These are phyloP conservation scores for Pygmarrhopalites habei DNA, from an alignment of 1,140 invertebrate genomes.

Conservation along the genomic window DNA sequence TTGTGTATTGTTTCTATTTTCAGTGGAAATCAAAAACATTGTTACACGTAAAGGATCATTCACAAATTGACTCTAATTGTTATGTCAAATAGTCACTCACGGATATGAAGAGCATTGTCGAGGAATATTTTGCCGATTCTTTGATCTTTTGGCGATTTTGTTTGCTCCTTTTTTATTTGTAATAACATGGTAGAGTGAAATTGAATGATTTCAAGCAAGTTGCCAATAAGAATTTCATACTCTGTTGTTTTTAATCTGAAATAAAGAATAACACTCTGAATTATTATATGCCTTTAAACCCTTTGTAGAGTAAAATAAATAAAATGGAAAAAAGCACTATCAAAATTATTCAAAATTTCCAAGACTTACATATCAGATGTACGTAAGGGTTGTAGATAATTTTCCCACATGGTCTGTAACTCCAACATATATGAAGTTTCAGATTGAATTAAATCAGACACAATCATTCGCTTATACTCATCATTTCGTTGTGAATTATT, in stretches of 20 bases:
- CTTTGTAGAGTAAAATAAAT: neutral
- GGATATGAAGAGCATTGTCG: too few relatives aligned
- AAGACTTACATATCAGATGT: conserved; percentile 71
- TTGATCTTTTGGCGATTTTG: conserved; percentile 63
- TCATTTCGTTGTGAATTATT: conserved; percentile 54
- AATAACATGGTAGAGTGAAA: conserved; percentile 70
- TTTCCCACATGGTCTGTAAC: conserved; percentile 72
- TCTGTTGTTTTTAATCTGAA: conserved; percentile 72
- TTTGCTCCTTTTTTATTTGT: conserved; percentile 63
- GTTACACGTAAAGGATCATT: too few relatives aligned
- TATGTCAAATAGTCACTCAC: too few relatives aligned
- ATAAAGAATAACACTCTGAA: neutral
- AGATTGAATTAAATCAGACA: conserved; percentile 87
- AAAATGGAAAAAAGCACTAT: too few relatives aligned
- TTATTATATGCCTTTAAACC: neutral
- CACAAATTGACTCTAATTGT: too few relatives aligned
- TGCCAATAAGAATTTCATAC: conserved; percentile 75
- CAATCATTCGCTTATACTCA: conserved; percentile 67
- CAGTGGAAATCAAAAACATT: too few relatives aligned
- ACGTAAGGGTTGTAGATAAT: conserved; percentile 75
- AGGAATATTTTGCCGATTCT: conserved; percentile 87
- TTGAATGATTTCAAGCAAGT: conserved; percentile 77
- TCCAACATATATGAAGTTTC: conserved; percentile 83
- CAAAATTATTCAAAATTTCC: neutral
- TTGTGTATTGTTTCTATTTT: conserved; percentile 78